Evolutionary conservation across 1,140 invertebrate genomes (phyloP).

Genomic region (Cepaea nemoralis): DNA sequence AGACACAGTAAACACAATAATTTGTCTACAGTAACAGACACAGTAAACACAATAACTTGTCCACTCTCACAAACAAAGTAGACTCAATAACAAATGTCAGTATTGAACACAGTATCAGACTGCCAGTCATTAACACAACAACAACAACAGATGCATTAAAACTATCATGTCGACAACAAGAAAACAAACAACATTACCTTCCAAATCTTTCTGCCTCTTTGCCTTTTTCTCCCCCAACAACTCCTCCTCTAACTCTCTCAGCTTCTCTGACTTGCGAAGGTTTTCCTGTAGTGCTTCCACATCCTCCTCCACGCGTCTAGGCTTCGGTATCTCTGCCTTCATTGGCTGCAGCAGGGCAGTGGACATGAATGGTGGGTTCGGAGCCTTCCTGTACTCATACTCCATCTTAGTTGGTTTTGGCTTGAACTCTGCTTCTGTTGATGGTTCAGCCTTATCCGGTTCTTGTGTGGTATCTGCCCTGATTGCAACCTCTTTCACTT

Average conservation of each 20-base stretch:
- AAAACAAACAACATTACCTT: background rate
- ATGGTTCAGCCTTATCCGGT: background rate
- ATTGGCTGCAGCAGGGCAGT: constrained; percentile 41
- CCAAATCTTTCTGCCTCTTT: constrained; percentile 12
- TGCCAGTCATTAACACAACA: too few species aligned
- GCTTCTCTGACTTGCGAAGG: constrained; percentile 39
- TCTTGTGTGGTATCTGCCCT: background rate
- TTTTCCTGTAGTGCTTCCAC: constrained; percentile 20
- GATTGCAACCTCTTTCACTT: background rate
- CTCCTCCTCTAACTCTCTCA: constrained; percentile 49
- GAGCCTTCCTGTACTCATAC: constrained; percentile 30
- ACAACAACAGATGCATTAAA: background rate
- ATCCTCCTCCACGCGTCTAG: background rate
- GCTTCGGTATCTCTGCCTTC: constrained; percentile 42
- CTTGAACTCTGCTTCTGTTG: background rate
- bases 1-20: too few species aligned
- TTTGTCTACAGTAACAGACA: too few species aligned
- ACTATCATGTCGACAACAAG: background rate
- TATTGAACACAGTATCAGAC: too few species aligned
- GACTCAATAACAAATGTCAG: too few species aligned
- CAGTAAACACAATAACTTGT: too few species aligned
- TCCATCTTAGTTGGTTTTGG: constrained; percentile 16
- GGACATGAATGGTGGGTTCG: constrained; percentile 37
- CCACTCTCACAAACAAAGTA: too few species aligned
- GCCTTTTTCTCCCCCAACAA: constrained; percentile 43